Conservation (phyloP, 2,113 vertebrate genomes). For the Bagarius yarrelli region DNA sequence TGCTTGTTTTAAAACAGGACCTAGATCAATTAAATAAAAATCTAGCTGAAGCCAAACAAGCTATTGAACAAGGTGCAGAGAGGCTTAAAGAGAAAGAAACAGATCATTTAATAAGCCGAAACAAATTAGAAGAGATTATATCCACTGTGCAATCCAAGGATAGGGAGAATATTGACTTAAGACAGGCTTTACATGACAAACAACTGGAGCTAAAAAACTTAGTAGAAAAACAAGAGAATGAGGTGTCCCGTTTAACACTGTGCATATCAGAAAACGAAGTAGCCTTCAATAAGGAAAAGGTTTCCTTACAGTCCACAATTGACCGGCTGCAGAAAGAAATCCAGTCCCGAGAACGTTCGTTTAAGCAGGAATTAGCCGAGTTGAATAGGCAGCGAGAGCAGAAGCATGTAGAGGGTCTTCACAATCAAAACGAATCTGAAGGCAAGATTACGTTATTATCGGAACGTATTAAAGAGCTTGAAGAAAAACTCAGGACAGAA, state of each 20-base stretch:
- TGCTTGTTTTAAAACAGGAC: conserved; percentile 75
- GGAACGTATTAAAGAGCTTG: conserved; percentile 58
- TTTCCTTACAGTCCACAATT: conserved; percentile 56
- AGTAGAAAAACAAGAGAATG: conserved; percentile 52
- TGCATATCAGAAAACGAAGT: conserved; percentile 55
- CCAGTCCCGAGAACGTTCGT: conserved; percentile 53
- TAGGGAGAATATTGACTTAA: conserved; percentile 60
- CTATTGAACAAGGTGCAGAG: conserved; percentile 66
- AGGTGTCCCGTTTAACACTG: conserved; percentile 51
- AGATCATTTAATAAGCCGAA: conserved; percentile 62
- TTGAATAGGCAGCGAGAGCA: conserved; percentile 50
- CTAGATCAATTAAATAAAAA: conserved; percentile 74
- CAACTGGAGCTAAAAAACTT: conserved; percentile 64
- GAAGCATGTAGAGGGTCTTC: conserved; percentile 56
- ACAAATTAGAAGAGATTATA: conserved; percentile 72
- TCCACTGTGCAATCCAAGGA: conserved; percentile 71
- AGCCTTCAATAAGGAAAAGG: conserved; percentile 47
- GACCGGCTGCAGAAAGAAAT: conserved; percentile 56
- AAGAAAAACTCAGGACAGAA: conserved; percentile 55
- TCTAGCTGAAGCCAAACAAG: conserved; percentile 66
- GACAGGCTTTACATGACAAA: conserved; percentile 64
- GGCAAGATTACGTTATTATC: conserved; percentile 62
- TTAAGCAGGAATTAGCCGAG: conserved; percentile 59
- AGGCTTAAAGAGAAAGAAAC: conserved; percentile 65
- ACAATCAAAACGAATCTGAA: conserved; percentile 57